A percentile compares a stretch with the other conserved stretches of the same genome.
Evolutionary conservation across 2,888 invertebrate genomes (phyloP).

Genomic region (Strigamia transsilvanica): DNA sequence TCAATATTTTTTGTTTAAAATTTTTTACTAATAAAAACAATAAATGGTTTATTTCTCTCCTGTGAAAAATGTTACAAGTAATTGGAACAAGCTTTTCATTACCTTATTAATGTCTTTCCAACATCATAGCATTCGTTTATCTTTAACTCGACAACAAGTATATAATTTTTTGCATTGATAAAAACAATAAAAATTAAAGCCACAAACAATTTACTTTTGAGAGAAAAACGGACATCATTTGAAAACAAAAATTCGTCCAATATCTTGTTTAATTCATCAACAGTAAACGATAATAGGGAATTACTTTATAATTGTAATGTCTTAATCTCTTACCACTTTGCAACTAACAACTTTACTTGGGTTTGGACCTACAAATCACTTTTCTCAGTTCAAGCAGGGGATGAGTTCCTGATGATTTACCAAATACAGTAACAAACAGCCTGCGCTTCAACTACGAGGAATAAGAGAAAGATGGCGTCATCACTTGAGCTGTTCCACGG

Average conservation of each 20-base stretch:
- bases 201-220: background rate
- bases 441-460: constrained; percentile 45
- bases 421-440: constrained; percentile 41
- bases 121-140: background rate
- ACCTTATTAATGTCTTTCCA: background rate
- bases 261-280: background rate
- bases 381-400: constrained; percentile 48
- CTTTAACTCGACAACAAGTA: constrained; percentile 7
- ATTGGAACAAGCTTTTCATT: constrained; percentile 17
- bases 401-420: constrained; percentile 46
- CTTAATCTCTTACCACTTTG: constrained; percentile 37
- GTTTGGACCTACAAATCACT: constrained; percentile 39
- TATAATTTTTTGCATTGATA: constrained; percentile 12
- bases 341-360: constrained; percentile 48
- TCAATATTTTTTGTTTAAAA: background rate
- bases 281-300: constrained; percentile 20
- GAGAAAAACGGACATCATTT: background rate
- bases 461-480: constrained; percentile 40
- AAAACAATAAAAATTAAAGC: constrained; percentile 34
- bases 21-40: constrained; percentile 44
- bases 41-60: constrained; percentile 32
- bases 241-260: background rate
- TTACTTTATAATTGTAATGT: background rate
- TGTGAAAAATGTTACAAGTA: constrained; percentile 41
- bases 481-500: constrained; percentile 35